Evolutionary conservation across 2,888 invertebrate genomes (phyloP), one percentile per base, ranked within the genome.

Genomic region (Mechanitis messenoides): DNA sequence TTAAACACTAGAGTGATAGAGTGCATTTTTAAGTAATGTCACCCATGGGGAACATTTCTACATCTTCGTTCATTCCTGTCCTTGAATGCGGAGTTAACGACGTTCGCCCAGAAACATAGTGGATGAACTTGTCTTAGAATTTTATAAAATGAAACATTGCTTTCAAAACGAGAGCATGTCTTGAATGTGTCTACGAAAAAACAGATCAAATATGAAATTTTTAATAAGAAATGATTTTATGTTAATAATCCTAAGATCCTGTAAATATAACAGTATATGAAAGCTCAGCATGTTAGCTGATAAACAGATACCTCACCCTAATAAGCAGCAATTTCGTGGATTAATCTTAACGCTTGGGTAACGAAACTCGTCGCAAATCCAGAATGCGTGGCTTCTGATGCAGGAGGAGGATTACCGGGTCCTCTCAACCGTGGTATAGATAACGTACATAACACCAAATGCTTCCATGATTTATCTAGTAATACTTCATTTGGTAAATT

Each of bases 31-130:
- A 59, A 59, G 69, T 65, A 63, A 12, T 28, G 11, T 33, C 56
- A 59, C 62, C 72, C 56, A 77, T 76, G 75, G 79, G 79, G 77
- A 73, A 75, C 71, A 70, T 69, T 72, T 74, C 75, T 75, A 79
- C 79, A 80, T 83, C 81, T 81, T 81, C 81, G 78, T 79, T 79
- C 80, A 78, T 56, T 71, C 71, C 74, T 83, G 87, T 83, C 88
- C 89, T 87, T 88, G 87, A 84, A 86, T 76, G 74, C 77, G 71
- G 76, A 71, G 74, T 78, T 80, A 83, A 83, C 79, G 76, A 80
- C 63, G 66, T 66, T 61, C 61, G 53, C 53, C 62, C 63, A 66
- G 63, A 58, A 61, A 56, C 53, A 55, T 60, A 66, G 64, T 59
- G 63, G 61, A 59, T 61, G 42, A 45, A 45, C 38, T 50, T 58